phyloP scores from a whole-genome alignment of 2,888 invertebrate genomes.

The Chrysopilus asiliformis region DNA sequence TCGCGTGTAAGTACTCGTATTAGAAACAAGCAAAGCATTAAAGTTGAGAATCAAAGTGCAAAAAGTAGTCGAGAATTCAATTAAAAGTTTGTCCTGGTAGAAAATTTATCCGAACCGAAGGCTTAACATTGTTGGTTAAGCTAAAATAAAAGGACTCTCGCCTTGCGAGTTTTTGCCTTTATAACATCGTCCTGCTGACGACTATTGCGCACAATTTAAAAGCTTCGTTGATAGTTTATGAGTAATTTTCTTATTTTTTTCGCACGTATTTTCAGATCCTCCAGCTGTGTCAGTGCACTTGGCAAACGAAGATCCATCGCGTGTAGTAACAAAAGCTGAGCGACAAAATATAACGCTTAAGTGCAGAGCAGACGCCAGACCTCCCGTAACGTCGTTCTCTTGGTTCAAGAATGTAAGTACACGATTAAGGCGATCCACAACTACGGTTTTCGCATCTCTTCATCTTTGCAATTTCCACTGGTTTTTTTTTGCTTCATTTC shows the following conservation, averaged over 20 bases:
- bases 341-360: slow-evolving; percentile 64
- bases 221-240: neutral
- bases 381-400: slow-evolving; percentile 55
- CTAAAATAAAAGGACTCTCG: neutral
- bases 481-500: no score
- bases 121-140: neutral
- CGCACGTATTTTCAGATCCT: no score
- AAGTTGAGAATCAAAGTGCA: no score
- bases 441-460: no score
- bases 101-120: neutral
- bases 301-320: slow-evolving; percentile 49
- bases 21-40: no score
- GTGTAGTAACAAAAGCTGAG: slow-evolving; percentile 45
- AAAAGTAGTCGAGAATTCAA: no score
- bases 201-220: no score
- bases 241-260: slow-evolving; percentile 12
- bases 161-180: neutral
- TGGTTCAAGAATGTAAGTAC: slow-evolving; percentile 78
- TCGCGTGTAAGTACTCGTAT: slow-evolving; percentile 81
- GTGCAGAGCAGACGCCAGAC: slow-evolving; percentile 67
- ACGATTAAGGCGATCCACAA: no score
- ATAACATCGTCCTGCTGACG: no score
- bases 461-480: no score
- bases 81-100: no score
- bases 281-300: slow-evolving; percentile 59